phyloP scores from a whole-genome alignment of 2,113 vertebrate species.

The Chionis minor region DNA sequence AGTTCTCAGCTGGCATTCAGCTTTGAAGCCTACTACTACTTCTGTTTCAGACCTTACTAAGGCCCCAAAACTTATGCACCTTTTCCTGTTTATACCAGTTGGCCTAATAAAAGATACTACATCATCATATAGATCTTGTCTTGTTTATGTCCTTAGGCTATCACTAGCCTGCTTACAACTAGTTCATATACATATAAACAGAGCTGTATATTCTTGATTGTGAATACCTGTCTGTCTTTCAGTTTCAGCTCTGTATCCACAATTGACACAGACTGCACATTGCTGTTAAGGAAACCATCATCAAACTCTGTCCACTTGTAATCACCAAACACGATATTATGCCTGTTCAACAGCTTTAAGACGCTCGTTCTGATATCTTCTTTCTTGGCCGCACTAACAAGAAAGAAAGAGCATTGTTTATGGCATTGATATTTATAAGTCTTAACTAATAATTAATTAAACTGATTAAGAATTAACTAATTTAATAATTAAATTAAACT shows the following conservation, averaged over 20 bases:
- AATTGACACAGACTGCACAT: conserved; percentile 87
- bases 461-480: too few relatives aligned
- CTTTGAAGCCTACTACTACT: neutral
- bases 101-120: neutral
- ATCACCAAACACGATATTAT: conserved; percentile 87
- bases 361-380: conserved; percentile 83
- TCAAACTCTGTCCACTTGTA: conserved; percentile 94
- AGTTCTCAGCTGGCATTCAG: neutral
- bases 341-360: conserved; percentile 83
- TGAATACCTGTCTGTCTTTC: conserved; percentile 76
- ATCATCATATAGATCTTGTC: neutral
- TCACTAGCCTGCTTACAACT: neutral
- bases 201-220: neutral
- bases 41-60: neutral
- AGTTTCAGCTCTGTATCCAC: conserved; percentile 82
- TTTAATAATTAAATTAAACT: too few relatives aligned
- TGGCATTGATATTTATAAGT: neutral
- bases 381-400: conserved; percentile 80
- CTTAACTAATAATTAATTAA: neutral
- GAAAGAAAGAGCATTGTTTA: neutral
- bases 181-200: neutral
- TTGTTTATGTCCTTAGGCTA: neutral
- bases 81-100: neutral
- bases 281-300: conserved; percentile 83
- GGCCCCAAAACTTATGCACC: neutral